Evolutionary conservation across 1,140 invertebrate species (phyloP).

Genomic region (Drosophila elegans): DNA sequence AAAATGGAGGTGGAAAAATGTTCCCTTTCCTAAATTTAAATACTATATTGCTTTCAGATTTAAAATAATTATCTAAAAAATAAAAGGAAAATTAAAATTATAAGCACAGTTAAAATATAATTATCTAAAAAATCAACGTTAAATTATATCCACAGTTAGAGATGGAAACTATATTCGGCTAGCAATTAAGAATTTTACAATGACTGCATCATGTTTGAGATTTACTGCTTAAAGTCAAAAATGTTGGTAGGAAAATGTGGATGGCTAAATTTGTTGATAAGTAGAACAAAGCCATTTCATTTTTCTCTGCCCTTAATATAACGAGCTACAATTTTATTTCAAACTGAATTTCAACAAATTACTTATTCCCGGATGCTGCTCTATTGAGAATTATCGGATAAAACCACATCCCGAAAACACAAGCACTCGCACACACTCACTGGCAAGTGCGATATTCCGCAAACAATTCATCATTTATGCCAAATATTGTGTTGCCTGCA

Average conservation of each 20-base stretch:
- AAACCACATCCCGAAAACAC: conserved; percentile 20
- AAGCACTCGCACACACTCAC: conserved; percentile 3
- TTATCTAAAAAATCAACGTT: no score
- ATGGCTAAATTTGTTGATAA: background rate
- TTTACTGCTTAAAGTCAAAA: background rate
- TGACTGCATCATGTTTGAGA: no score
- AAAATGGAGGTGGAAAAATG: conserved; percentile 11
- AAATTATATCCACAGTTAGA: no score
- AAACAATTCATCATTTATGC: conserved; percentile 56
- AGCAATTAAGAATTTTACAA: no score
- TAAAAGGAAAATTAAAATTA: background rate
- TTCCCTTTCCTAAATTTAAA: conserved; percentile 6
- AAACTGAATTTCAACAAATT: background rate
- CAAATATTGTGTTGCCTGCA: conserved; percentile 47
- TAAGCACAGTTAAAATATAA: no score
- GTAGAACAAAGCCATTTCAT: background rate
- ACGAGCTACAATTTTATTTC: background rate
- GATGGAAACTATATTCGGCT: no score
- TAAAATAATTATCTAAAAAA: no score
- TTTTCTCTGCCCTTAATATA: background rate
- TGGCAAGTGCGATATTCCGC: conserved; percentile 16
- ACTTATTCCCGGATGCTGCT: conserved; percentile 10
- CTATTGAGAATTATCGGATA: conserved; percentile 32
- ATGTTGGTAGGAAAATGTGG: background rate
- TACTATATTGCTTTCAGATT: background rate